Conservation (phyloP, 2,797 vertebrate species). For the Cyclopterus lumpus region DNA sequence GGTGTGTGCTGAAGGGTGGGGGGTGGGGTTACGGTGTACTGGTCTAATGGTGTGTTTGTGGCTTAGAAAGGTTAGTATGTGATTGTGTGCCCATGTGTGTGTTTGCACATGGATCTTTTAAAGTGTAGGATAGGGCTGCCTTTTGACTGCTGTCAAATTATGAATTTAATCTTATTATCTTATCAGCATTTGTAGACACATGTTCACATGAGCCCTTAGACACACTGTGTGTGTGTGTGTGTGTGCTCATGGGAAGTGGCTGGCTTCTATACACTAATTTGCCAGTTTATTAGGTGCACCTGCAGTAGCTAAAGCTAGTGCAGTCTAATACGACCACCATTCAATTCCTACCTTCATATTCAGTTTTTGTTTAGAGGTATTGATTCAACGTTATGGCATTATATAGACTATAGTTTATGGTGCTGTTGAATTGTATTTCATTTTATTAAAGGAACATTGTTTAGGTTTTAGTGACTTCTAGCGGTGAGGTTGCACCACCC, state of each 20-base stretch:
- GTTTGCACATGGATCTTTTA: constrained; percentile 1
- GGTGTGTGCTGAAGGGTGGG: constrained; percentile 42
- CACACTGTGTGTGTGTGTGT: constrained; percentile 6
- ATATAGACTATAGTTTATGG: constrained; percentile 4
- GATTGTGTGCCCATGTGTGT: background rate
- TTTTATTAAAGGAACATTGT: too few species aligned
- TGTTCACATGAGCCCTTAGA: constrained; percentile 40
- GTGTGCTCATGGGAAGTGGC: background rate
- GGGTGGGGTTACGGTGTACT: constrained; percentile 60
- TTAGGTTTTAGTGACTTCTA: too few species aligned
- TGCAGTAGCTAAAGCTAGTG: background rate
- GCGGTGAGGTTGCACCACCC: background rate
- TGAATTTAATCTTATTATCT: constrained; percentile 11
- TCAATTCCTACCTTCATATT: background rate
- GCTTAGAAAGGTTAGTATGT: constrained; percentile 36
- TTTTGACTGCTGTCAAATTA: constrained; percentile 25
- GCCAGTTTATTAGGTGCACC: background rate
- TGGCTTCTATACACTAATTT: background rate
- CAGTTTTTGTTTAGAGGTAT: background rate
- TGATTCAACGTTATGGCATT: background rate
- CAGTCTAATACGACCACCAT: background rate
- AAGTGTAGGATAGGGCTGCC: background rate
- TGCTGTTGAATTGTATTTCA: background rate
- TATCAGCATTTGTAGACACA: constrained; percentile 29
- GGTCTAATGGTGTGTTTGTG: constrained; percentile 49